phyloP scores from a whole-genome alignment of 1,140 invertebrate species.

The Pteromalus puparum region DNA sequence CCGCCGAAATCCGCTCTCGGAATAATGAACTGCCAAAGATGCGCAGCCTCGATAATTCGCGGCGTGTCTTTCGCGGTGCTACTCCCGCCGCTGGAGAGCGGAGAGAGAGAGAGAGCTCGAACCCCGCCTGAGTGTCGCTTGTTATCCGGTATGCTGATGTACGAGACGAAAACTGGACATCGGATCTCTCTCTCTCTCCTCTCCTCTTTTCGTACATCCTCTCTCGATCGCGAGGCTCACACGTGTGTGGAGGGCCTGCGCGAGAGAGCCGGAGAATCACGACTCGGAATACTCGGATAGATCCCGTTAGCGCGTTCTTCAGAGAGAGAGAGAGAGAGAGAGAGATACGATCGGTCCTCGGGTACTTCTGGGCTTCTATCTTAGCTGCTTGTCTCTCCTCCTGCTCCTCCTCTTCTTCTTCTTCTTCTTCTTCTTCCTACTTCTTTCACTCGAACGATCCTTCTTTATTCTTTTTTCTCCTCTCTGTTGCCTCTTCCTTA shows the following conservation, averaged over 20 bases:
- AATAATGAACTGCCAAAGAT: slow-evolving; percentile 40
- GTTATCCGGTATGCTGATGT: slow-evolving; percentile 55
- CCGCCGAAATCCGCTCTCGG: slow-evolving; percentile 1
- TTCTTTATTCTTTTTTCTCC: not conserved
- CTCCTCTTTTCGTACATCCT: slow-evolving; percentile 9
- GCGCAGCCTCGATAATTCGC: slow-evolving; percentile 25
- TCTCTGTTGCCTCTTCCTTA: not conserved
- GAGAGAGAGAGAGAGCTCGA: not conserved
- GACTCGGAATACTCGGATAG: slow-evolving; percentile 44
- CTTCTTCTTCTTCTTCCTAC: slow-evolving; percentile 48
- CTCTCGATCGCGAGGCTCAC: not conserved
- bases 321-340: slow-evolving; percentile 43
- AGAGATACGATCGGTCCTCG: slow-evolving; percentile 59
- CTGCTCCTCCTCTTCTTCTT: too few species aligned
- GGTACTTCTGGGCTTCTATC: slow-evolving; percentile 51
- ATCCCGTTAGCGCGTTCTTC: slow-evolving; percentile 58
- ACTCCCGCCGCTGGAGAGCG: too few species aligned
- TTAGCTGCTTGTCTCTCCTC: slow-evolving; percentile 33
- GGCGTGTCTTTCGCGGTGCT: not conserved
- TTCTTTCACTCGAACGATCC: slow-evolving; percentile 7
- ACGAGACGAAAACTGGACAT: slow-evolving; percentile 32
- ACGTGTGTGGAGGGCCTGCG: not conserved
- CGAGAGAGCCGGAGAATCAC: slow-evolving; percentile 4
- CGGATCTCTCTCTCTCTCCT: slow-evolving; percentile 10
- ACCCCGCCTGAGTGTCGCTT: slow-evolving; percentile 49